phyloP scores from a whole-genome alignment of 2,888 invertebrate genomes.

The Metalampra italica region DNA sequence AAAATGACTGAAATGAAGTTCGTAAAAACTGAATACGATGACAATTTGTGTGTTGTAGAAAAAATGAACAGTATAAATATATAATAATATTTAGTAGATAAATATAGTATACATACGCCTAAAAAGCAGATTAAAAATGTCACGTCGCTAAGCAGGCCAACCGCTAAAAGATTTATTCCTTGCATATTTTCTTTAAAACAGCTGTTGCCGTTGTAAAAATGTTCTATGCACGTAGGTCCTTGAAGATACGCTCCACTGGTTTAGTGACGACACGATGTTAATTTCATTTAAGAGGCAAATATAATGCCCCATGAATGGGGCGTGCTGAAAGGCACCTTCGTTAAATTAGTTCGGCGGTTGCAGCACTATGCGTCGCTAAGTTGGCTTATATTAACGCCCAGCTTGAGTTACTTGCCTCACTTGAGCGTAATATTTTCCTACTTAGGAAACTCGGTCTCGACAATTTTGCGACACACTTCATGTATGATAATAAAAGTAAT shows the following conservation, averaged over 20 bases:
- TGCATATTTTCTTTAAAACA: no score
- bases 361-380: constrained; percentile 52
- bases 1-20: no score
- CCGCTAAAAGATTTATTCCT: no score
- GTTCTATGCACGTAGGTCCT: no score
- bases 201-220: no score
- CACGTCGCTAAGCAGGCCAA: no score
- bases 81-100: no score
- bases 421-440: constrained; percentile 28
- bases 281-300: constrained; percentile 41
- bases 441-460: constrained; percentile 68
- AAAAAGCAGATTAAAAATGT: no score
- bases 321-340: constrained; percentile 57
- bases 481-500: constrained; percentile 68
- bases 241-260: not conserved
- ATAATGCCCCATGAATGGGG: constrained; percentile 30
- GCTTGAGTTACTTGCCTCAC: constrained; percentile 28
- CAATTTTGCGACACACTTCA: constrained; percentile 49
- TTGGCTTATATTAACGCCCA: constrained; percentile 56
- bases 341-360: constrained; percentile 75
- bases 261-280: constrained; percentile 30
- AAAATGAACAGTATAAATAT: no score
- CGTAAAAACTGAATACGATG: no score
- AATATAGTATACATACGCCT: no score
- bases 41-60: no score